Evolutionary conservation across 2,113 vertebrate species (phyloP), one percentile per base, ranked within the genome.

Genomic region (Paramormyrops kingsleyae): DNA sequence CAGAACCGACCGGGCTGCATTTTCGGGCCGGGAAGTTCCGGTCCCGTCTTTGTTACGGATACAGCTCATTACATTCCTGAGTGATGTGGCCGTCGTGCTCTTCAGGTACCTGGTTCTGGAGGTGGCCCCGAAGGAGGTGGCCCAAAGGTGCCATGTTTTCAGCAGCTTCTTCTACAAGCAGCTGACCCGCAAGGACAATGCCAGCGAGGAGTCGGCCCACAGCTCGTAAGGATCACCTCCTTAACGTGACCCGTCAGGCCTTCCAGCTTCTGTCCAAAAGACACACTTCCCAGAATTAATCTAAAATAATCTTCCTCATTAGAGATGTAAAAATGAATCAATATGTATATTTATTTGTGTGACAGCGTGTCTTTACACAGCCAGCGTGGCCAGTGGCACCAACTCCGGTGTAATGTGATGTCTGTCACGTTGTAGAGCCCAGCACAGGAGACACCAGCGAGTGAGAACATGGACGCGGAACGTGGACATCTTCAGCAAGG

Each of bases 141-240:
- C 97, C 77, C 95, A 98, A 88, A 95, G 96, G 42, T 97, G 96
- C 12, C 97, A 99, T 89, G 93, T 99, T 93, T 99, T 99, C 94
- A 99, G 98, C 95, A 99, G 97, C 88, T 99, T 99, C 95, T 99
- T 99, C 94, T 99, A 97, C 93, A 98, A 97, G 91, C 98, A 98
- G 92, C 96, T 99, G 91, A 99, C 97, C 50, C 97, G 98, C 88
- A 96, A 97, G 92, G 98, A 99, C 95, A 97, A 97, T 59, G 95
- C 96, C 89, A 97, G 95, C 31, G 98, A 98, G 90, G 96, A 96
- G 53, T 94, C 92, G 21, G 92, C 94, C 93, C 96, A 92, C 85
- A 95, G 97, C 92, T 95, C 96, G 98, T 99, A 96, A 97, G 98
- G 95, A 27, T 19, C 15, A 0, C 15, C 13, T 70, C 62, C n/a